Conservation (phyloP, 2,113 vertebrate species). For the Thymallus thymallus region DNA sequence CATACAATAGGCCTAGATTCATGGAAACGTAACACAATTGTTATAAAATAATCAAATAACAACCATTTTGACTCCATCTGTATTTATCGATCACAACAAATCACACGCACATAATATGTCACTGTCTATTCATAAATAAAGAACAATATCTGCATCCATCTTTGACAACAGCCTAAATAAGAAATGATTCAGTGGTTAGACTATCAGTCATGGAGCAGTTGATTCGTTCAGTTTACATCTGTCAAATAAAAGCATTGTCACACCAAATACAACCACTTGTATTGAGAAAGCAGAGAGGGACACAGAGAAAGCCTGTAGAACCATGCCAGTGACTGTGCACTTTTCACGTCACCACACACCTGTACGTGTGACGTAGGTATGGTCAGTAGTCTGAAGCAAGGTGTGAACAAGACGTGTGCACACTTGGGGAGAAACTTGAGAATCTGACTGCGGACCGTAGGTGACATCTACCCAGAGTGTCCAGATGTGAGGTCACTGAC, state of each 20-base stretch:
- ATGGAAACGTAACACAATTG: slow-evolving; percentile 13
- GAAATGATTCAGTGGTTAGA: neutral
- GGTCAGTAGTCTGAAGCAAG: too few relatives aligned
- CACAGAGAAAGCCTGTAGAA: neutral
- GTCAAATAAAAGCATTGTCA: neutral
- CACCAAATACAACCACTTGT: neutral
- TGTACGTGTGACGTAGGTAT: too few relatives aligned
- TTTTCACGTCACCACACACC: neutral
- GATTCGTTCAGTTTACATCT: neutral
- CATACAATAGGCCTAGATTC: slow-evolving; percentile 16
- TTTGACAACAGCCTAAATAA: neutral
- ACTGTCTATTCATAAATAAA: neutral
- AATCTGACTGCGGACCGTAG: too few relatives aligned
- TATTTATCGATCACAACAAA: slow-evolving; percentile 6
- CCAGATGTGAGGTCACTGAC: too few relatives aligned
- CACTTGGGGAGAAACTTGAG: too few relatives aligned
- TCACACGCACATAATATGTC: neutral
- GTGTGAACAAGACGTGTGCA: too few relatives aligned
- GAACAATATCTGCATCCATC: neutral
- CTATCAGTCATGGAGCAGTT: neutral
- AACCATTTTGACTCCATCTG: slow-evolving; percentile 25
- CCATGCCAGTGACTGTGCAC: neutral
- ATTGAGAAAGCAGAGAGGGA: neutral
- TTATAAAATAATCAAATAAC: slow-evolving; percentile 48
- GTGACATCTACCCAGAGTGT: too few relatives aligned